phyloP scores from a whole-genome alignment of 2,888 invertebrate species.

The Caenorhabditis panamensis region DNA sequence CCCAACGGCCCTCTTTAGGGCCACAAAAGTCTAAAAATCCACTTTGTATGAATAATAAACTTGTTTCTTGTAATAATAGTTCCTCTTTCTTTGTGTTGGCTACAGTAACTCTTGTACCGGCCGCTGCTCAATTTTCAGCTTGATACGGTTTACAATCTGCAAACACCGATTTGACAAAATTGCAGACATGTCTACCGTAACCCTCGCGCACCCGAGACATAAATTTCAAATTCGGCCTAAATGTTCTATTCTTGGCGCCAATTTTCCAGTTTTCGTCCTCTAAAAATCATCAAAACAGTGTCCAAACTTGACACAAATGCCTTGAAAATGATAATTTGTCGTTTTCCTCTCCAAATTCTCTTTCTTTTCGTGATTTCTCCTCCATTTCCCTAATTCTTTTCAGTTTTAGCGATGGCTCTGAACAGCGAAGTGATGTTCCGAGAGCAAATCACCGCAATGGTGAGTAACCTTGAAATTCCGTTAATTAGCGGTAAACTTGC shows the following conservation, averaged over 20 bases:
- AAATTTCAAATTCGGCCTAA: not conserved
- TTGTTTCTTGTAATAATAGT: no score
- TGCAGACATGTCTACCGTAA: conserved; percentile 5
- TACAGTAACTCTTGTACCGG: no score
- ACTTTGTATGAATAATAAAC: no score
- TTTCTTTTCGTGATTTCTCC: not conserved
- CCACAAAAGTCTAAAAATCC: conserved; percentile 59
- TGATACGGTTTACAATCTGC: conserved; percentile 1
- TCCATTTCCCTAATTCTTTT: not conserved
- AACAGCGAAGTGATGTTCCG: conserved; percentile 54
- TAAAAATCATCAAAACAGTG: not conserved
- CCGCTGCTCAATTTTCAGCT: not conserved
- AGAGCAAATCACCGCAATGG: conserved; percentile 52
- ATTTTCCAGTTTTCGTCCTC: not conserved
- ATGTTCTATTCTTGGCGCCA: not conserved
- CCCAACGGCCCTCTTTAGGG: conserved; percentile 78
- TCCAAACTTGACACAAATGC: no score
- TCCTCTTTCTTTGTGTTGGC: no score
- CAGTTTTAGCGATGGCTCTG: conserved; percentile 40
- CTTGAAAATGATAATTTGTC: no score
- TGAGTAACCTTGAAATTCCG: no score
- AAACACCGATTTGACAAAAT: not conserved
- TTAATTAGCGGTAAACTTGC: not conserved
- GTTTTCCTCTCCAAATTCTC: conserved; percentile 2
- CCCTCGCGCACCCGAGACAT: not conserved